Conservation (phyloP, 2,113 vertebrate species). For the Rallus limicola region DNA sequence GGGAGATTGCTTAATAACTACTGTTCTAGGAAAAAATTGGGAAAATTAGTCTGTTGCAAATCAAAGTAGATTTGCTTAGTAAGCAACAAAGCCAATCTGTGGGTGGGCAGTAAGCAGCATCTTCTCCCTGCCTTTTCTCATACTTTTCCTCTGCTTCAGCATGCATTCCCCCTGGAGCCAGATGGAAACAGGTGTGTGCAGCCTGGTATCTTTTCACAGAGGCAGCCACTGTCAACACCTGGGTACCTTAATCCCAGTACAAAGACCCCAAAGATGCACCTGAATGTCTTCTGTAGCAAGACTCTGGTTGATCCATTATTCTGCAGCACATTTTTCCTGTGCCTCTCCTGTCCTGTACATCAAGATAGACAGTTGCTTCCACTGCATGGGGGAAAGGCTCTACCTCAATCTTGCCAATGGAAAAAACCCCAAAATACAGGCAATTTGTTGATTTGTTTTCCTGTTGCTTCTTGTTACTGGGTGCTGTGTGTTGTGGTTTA, state of each 20-base stretch:
- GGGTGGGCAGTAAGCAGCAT: accelerated
- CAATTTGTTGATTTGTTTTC: neutral
- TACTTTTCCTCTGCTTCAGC: neutral
- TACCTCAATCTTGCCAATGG: neutral
- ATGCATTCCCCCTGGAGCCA: neutral
- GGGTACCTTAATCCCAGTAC: neutral
- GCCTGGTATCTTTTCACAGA: neutral
- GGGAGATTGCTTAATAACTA: neutral
- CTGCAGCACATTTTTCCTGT: neutral
- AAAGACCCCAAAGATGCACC: neutral
- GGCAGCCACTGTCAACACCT: neutral
- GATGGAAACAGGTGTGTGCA: neutral
- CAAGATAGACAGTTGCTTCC: neutral
- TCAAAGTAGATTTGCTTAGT: neutral
- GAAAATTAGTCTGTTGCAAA: neutral
- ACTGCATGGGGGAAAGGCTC: neutral
- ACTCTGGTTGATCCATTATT: neutral
- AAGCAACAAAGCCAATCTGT: neutral
- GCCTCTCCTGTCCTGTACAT: neutral
- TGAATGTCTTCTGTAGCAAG: neutral
- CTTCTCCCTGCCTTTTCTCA: neutral
- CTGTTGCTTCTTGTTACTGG: constrained; percentile 13
- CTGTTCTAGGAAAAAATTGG: neutral
- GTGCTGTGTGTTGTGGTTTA: neutral
- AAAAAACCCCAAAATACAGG: neutral